Conservation (phyloP, 2,113 vertebrate genomes). For the Periophthalmodon schlosseri region DNA sequence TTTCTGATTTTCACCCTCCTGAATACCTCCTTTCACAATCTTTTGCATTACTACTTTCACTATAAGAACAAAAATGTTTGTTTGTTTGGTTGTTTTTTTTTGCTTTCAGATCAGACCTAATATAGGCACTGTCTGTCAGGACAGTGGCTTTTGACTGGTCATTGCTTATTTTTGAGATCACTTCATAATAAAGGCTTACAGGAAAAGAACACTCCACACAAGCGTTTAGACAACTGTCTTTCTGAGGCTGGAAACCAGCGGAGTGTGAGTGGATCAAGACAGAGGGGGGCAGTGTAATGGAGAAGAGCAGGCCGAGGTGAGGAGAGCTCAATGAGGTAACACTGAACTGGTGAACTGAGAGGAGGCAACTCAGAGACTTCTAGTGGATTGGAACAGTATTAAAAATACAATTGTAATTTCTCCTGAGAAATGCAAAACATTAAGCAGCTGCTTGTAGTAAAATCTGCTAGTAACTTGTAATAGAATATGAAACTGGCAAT, state of each 20-base stretch:
- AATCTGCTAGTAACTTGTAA: neutral
- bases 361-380: slow-evolving; percentile 58
- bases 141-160: slow-evolving; percentile 40
- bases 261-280: slow-evolving; percentile 73
- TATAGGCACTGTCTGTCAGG: neutral
- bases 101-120: slow-evolving; percentile 48
- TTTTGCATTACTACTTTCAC: slow-evolving; percentile 64
- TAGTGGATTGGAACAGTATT: slow-evolving; percentile 55
- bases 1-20: slow-evolving; percentile 56
- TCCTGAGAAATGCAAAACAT: neutral
- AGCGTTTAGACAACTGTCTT: slow-evolving; percentile 84
- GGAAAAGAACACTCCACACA: slow-evolving; percentile 75
- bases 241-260: slow-evolving; percentile 81
- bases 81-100: slow-evolving; percentile 30
- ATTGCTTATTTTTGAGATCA: slow-evolving; percentile 61
- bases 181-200: slow-evolving; percentile 71
- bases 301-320: slow-evolving; percentile 53
- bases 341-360: slow-evolving; percentile 52
- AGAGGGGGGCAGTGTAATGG: slow-evolving; percentile 57
- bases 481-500: neutral
- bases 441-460: neutral
- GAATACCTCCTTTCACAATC: slow-evolving; percentile 64
- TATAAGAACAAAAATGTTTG: slow-evolving; percentile 15
- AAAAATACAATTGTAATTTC: slow-evolving; percentile 31
- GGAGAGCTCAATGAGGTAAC: slow-evolving; percentile 47